phyloP scores from a whole-genome alignment of 2,797 vertebrate species.

The Benthosema pterotum region DNA sequence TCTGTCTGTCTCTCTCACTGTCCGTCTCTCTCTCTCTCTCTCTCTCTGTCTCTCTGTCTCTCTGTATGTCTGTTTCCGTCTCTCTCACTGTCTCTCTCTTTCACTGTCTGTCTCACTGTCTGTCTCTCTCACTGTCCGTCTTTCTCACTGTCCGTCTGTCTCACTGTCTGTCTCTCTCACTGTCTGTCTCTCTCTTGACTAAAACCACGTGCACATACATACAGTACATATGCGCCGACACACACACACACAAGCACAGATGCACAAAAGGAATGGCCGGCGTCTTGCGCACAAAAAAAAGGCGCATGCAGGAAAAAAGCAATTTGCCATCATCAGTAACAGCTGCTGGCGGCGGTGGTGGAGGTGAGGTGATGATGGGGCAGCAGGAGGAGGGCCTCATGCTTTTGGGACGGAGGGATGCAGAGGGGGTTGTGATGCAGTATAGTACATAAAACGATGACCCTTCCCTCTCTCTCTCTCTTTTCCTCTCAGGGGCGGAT shows the following conservation, averaged over 20 bases:
- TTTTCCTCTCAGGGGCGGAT: no score
- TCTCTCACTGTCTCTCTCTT: conserved; percentile 53
- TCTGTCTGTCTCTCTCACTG: conserved; percentile 24
- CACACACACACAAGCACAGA: conserved; percentile 6
- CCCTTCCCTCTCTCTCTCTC: no score
- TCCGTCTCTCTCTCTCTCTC: conserved; percentile 44
- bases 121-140: conserved; percentile 42
- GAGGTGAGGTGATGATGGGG: conserved; percentile 5
- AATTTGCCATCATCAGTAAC: conserved; percentile 67
- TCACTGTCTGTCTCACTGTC: conserved; percentile 28
- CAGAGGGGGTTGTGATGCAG: conserved; percentile 1
- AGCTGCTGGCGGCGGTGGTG: conserved; percentile 57
- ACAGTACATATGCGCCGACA: neutral
- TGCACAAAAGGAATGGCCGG: conserved; percentile 37
- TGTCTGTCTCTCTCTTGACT: conserved; percentile 47
- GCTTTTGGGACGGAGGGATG: conserved; percentile 3
- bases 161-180: conserved; percentile 47
- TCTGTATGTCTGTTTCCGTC: neutral
- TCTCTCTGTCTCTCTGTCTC: conserved; percentile 25
- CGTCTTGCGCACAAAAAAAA: conserved; percentile 53
- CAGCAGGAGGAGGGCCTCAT: conserved; percentile 11
- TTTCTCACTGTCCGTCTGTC: conserved; percentile 46
- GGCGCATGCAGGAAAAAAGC: conserved; percentile 58
- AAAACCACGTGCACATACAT: neutral
- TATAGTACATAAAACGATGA: neutral